phyloP scores from a whole-genome alignment of 2,797 vertebrate species.

The Harpagifer antarcticus region DNA sequence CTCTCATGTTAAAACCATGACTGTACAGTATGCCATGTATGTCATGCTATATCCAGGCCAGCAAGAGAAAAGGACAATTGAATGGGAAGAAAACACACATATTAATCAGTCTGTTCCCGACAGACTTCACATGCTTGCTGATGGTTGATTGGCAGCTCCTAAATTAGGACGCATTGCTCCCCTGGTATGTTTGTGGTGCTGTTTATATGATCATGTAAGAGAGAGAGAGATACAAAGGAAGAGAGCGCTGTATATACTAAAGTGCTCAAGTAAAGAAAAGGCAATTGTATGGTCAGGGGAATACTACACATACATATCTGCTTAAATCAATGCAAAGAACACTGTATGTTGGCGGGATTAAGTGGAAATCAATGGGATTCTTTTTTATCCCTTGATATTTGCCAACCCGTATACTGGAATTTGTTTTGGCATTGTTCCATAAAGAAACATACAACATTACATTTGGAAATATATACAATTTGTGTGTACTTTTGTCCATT shows the following conservation, averaged over 20 bases:
- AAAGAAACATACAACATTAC: background rate
- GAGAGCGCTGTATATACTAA: background rate
- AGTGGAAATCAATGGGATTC: background rate
- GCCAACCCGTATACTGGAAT: background rate
- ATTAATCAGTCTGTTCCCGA: constrained; percentile 59
- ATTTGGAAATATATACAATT: background rate
- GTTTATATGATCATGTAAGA: background rate
- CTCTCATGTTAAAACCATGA: constrained; percentile 4
- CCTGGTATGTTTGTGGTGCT: constrained; percentile 37
- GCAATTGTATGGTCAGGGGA: constrained; percentile 9
- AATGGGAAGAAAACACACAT: constrained; percentile 46
- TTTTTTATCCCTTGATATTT: background rate
- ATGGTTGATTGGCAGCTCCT: constrained; percentile 60
- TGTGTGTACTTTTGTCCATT: background rate
- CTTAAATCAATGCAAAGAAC: background rate
- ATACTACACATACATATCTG: background rate
- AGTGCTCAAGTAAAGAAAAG: background rate
- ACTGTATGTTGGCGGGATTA: background rate
- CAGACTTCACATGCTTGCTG: constrained; percentile 24
- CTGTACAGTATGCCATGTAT: constrained; percentile 16
- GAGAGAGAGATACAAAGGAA: background rate
- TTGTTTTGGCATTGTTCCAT: background rate
- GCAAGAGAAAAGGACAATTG: background rate
- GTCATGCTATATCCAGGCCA: constrained; percentile 10
- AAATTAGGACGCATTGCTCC: constrained; percentile 43